phyloP scores from a whole-genome alignment of 2,888 invertebrate genomes.

The Trachelus tabidus region DNA sequence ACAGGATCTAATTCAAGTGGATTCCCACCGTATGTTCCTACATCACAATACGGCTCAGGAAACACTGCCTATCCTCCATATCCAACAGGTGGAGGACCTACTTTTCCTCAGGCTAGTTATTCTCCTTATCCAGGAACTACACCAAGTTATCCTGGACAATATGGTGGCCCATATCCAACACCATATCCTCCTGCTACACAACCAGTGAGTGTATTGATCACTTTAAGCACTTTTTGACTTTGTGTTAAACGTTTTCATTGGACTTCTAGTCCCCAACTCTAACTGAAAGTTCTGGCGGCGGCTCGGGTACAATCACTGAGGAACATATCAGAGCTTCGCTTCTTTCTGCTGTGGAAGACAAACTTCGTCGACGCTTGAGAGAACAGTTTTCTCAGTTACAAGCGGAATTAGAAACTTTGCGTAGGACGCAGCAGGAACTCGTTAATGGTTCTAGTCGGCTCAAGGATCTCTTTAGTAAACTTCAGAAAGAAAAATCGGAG shows the following conservation, averaged over 20 bases:
- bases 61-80: conserved; percentile 51
- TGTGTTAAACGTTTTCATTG: not conserved
- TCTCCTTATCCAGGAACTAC: conserved; percentile 70
- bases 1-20: conserved; percentile 22
- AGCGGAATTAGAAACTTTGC: conserved; percentile 90
- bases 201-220: conserved; percentile 40
- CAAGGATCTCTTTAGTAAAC: conserved; percentile 79
- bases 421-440: conserved; percentile 87
- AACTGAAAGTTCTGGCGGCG: conserved; percentile 68
- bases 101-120: conserved; percentile 58
- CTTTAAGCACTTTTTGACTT: not conserved
- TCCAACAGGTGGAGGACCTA: conserved; percentile 50
- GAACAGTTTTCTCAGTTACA: conserved; percentile 92
- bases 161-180: conserved; percentile 62
- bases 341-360: conserved; percentile 95
- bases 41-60: conserved; percentile 39
- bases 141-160: conserved; percentile 67
- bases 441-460: conserved; percentile 85
- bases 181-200: conserved; percentile 56
- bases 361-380: conserved; percentile 84
- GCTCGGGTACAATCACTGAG: conserved; percentile 87
- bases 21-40: conserved; percentile 48
- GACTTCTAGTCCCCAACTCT: conserved; percentile 47
- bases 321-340: conserved; percentile 95
- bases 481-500: conserved; percentile 84